Base-by-base conservation (phyloP, 1,140 invertebrate species). In the Drosophila micromelanica region DNA sequence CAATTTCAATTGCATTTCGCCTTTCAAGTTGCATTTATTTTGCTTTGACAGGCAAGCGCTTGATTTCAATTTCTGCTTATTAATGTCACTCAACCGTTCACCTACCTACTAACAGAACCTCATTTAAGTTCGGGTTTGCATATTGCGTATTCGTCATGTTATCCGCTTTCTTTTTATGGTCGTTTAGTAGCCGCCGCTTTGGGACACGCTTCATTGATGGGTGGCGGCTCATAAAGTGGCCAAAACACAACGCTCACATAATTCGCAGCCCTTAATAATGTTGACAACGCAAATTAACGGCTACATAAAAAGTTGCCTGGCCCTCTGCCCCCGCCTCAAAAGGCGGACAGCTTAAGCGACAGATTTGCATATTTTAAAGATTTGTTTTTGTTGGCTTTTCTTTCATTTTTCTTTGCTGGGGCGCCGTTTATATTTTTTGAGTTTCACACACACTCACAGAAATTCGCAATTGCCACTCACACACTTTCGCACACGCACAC, bases 311-410 rank as follows among this genome's bases (percentile, higher is more conserved):
- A 75, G 60, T 38, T 54, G 51, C 52, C 27, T 46, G 35, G 43
- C 8, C 49, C 15, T 54, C 40, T 37, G 60, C 42, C 43, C 52
- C 5, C 4, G 5, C 1, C 27, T 27, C 27, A 27, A 27, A 40
- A 42, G 49, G 17, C 35, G 45, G 49, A 54, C 46, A 43, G 57
- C 46, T 40, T 57, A 71, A 69, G 46, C 60, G 80, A 37, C 42
- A 73, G 82, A 87, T 87, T 86, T 81, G 81, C 71, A 87, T 86
- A 60, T 68, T 69, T 37, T 70, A 70, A 56, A 56, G 54, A 49
- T 13, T 43, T 15, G 57, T 63, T 79, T 7, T 8, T 72, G 64
- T 71, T 69, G 72, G 38, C 46, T 57, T 43, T 20, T 40, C 54
- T 73, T 55, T 43, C 20, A 6, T 13, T 13, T 15, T 42, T 43